Base-by-base conservation (phyloP, 2,888 invertebrate genomes). In the Coenonympha arcania region DNA sequence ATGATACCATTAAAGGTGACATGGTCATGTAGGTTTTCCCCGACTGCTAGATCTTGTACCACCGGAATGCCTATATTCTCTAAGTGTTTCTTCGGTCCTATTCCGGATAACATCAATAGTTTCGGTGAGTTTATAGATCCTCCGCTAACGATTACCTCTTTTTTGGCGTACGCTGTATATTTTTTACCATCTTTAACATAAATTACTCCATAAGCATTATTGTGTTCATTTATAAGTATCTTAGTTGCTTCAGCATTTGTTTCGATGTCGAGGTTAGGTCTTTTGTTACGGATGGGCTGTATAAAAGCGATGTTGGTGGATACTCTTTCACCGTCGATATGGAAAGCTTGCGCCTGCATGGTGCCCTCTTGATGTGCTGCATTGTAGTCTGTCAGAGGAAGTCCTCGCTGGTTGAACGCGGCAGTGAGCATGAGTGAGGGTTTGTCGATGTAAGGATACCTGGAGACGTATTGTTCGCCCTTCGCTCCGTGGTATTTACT, bases 231-330 rank as follows among this genome's bases (percentile, higher is more conserved):
- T 24, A 91, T 87, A 6, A 90, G 73, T 4, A 91, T 66, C 64
- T 87, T 76, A 0, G 77, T 73, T 0, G 86, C 90, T 61, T 88
- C 87, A 0, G 89, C 79, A 30, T 87, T 71, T 0, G 87, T 79
- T 65, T 75, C 72, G 0, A 90, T 75, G 0, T 63, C 71, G 3
- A 90, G 70, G 61, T 89, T 89, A 4, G 89, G 65, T 30, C 80
- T 59, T 50, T 64, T 87, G 31, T 84, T 71, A 22, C 91, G 75
- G 16, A 92, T 88, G 0, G 91, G 91, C 53, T 89, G 74, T n/a
- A 92, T 89, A 62, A 89, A 92, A 0, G 91, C 92, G 0, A 72
- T 79, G 63, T 91, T 91, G 0, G 90, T 84, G 8, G 91, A 92
- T 9, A 85, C 76, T 48, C 92, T 79, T 57, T 76, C 69, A 0